These are phyloP conservation scores for Chrysocyon brachyurus DNA, from an alignment of 2,797 vertebrate genomes.

Conservation along the genomic window DNA sequence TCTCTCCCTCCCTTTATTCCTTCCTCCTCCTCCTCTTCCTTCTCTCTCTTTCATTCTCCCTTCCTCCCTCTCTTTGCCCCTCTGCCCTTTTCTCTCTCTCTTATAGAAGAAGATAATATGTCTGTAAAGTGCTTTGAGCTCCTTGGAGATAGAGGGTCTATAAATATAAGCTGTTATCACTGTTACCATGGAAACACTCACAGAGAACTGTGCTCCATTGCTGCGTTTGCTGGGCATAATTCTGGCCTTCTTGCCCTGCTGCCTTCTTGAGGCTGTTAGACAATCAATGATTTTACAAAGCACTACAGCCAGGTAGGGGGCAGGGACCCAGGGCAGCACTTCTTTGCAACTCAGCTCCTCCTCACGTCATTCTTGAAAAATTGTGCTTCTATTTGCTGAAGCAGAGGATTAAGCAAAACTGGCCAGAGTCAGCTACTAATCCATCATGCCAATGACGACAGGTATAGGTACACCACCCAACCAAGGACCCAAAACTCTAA, in stretches of 20 bases:
- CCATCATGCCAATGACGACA: background rate
- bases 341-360: background rate
- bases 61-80: no score
- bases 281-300: background rate
- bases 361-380: background rate
- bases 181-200: constrained; percentile 80
- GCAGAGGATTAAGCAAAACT: background rate
- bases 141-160: constrained; percentile 83
- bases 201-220: constrained; percentile 53
- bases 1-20: no score
- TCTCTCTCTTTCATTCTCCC: no score
- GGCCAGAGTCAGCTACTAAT: background rate
- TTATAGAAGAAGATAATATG: constrained; percentile 57
- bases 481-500: background rate
- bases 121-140: constrained; percentile 79
- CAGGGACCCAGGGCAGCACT: background rate
- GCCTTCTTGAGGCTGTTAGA: background rate
- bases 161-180: constrained; percentile 84
- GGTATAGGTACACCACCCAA: background rate
- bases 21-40: no score
- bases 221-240: constrained; percentile 37
- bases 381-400: background rate
- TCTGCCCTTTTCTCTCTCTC: background rate
- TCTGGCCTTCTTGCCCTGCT: constrained; percentile 13
- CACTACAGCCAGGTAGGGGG: background rate